These are phyloP conservation scores for Gastrophryne carolinensis DNA, from an alignment of 2,797 vertebrate genomes.

Conservation along the genomic window DNA sequence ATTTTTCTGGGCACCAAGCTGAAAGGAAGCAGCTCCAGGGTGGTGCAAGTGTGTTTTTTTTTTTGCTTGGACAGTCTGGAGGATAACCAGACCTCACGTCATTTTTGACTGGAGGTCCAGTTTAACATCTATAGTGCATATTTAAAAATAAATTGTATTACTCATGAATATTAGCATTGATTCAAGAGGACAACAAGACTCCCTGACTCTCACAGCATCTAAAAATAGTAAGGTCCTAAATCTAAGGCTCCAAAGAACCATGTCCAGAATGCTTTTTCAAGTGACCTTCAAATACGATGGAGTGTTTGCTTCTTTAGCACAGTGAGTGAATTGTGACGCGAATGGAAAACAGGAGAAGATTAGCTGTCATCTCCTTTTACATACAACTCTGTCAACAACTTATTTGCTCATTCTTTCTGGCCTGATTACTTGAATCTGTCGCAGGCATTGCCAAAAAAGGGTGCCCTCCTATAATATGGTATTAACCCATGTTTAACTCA, in stretches of 20 bases:
- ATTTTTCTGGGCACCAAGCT: no score
- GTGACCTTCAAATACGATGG: slow-evolving; percentile 1
- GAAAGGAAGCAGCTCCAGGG: no score
- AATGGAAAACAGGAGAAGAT: slow-evolving; percentile 39
- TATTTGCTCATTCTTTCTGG: slow-evolving; percentile 40
- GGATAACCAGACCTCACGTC: no score
- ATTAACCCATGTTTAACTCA: slow-evolving; percentile 46
- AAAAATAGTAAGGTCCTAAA: not conserved
- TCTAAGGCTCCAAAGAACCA: not conserved
- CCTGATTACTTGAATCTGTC: slow-evolving; percentile 44
- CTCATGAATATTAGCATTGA: no score
- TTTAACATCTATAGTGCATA: no score
- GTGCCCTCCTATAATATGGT: slow-evolving; percentile 38
- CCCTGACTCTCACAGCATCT: not conserved
- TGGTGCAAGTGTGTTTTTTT: no score
- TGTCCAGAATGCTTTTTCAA: not conserved
- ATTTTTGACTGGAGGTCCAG: no score
- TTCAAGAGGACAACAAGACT: not conserved
- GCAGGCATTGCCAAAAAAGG: slow-evolving; percentile 11
- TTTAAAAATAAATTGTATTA: no score
- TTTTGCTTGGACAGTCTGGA: no score
- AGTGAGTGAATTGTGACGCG: slow-evolving; percentile 20
- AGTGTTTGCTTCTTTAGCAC: not conserved
- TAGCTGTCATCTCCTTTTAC: slow-evolving; percentile 46
- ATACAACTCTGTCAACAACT: slow-evolving; percentile 32